Percentiles rank a stretch among this genome's conserved stretches.
These are phyloP conservation scores for Chloromyia formosa DNA, from an alignment of 2,888 invertebrate species.

Conservation along the genomic window DNA sequence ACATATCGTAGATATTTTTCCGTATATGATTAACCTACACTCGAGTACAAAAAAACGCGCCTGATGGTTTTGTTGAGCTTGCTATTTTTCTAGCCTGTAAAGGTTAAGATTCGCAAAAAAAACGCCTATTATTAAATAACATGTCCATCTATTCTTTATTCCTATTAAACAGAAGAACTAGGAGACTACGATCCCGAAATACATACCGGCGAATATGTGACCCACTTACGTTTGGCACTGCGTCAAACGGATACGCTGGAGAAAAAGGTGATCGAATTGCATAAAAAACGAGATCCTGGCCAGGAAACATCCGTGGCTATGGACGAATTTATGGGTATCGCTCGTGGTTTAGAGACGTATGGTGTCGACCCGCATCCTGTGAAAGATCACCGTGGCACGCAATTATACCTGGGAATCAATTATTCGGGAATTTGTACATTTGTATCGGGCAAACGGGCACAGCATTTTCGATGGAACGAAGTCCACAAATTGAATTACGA, in stretches of 20 bases:
- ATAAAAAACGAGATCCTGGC: constrained; percentile 86
- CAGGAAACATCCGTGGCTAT: constrained; percentile 89
- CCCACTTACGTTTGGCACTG: constrained; percentile 88
- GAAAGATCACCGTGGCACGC: constrained; percentile 93
- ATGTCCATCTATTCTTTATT: no score
- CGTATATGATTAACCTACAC: no score
- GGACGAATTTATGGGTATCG: constrained; percentile 88
- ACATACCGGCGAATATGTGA: constrained; percentile 88
- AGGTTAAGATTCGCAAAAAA: no score
- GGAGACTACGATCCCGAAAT: constrained; percentile 93
- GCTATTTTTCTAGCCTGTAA: no score
- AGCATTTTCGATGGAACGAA: constrained; percentile 96
- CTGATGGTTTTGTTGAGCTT: no score
- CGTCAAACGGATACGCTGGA: constrained; percentile 93
- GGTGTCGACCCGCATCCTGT: constrained; percentile 98
- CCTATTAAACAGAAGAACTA: constrained; percentile 80
- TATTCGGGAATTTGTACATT: constrained; percentile 95
- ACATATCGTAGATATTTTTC: no score
- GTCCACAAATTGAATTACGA: constrained; percentile 97
- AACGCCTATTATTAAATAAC: no score
- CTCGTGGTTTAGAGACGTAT: constrained; percentile 92
- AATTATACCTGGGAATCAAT: constrained; percentile 93
- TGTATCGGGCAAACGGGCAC: constrained; percentile 90
- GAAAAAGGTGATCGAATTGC: constrained; percentile 91
- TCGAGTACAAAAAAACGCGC: no score